Base-by-base conservation (phyloP, 2,113 vertebrate species). In the Podiceps cristatus region DNA sequence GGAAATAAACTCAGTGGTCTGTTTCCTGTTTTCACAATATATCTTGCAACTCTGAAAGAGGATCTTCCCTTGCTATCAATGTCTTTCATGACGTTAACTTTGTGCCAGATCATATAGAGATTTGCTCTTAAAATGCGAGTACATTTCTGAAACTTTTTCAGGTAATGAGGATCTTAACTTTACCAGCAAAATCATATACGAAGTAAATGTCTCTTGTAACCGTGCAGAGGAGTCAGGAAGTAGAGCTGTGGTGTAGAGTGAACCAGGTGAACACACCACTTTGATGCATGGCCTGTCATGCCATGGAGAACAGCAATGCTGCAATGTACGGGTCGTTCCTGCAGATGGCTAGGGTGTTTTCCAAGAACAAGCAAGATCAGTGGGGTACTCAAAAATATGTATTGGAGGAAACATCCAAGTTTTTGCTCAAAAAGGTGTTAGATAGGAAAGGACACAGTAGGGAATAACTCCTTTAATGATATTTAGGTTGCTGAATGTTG, bases 401-500 rank as follows among this genome's bases (percentile, higher is more conserved):
- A 2, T 49, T 93, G 49, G 53, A 93, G 63, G 31, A 76, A 60
- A 35, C 20, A 67, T 55, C 19, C 63, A 84, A 67, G 40, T 40
- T 91, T 95, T 71, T 84, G 7, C 37, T 89, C 55, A 74, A 29
- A 79, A 80, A 86, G 24, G 28, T 74, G 63, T 74, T 74, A 58
- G 22, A 17, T 67, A 67, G 23, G 35, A 95, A 96, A 81, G 18
- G 23, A 55, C 29, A 52, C 42, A 63, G 67, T 66, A 55, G 40
- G 50, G 24, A 89, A 64, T 94, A 93, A 78, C 58, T 90, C 14
- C 29, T 77, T 84, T 88, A 82, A 68, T 75, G 60, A 59, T 75
- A 64, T 83, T 93, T 82, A 66, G 13, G 63, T 77, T 88, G 72
- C 67, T 94, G 88, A 86, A 94, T 96, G 92, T 95, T 95, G 72